Evolutionary conservation across 1,140 invertebrate genomes (phyloP), one percentile per base, ranked within the genome.

Genomic region (Hypsibius dujardini): DNA sequence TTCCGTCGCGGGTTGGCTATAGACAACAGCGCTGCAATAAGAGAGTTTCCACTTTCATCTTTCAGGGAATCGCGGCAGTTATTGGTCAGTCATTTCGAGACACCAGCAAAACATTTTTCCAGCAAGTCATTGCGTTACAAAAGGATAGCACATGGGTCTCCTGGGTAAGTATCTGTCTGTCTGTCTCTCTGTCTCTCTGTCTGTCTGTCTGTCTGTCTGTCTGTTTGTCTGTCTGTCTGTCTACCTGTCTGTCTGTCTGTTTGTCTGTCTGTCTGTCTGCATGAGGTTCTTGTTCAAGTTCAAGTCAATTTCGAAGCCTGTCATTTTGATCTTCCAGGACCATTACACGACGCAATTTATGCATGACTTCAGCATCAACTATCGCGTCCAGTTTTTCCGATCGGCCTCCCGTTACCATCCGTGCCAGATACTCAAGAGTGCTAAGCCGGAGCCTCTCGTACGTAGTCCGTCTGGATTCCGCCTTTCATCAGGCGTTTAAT

Each of bases 321-420:
- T 15, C 3, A 15, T 42, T 67, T 67, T 42, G 42, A 7, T 42
- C 42, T 67, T 45, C 62, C 62, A 67, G 62, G 62, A 67, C 62
- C 62, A 67, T 67, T 67, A 67, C 62, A 67, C 62, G 62, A 67
- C 62, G 62, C 62, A 67, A 42, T 67, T 67, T 67, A 67, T 67
- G 62, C 62, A 67, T 67, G 62, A 67, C 62, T 67, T 67, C 42
- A 67, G 42, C 62, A 67, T 67, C 62, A 67, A 67, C 42, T 67
- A 67, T 42, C 62, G 62, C 3, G 62, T 67, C 12, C 62, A 67
- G 62, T 67, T 67, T 42, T 67, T 15, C 62, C 62, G 62, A 7
- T 12, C 62, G 12, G 62, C 62, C 42, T 67, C 62, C 12, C 62
- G 62, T 12, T 67, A 67, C 62, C 62, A 67, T 67, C 62, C 62